Base-by-base conservation (phyloP, 1,140 invertebrate species). In the Cotesia glomerata region DNA sequence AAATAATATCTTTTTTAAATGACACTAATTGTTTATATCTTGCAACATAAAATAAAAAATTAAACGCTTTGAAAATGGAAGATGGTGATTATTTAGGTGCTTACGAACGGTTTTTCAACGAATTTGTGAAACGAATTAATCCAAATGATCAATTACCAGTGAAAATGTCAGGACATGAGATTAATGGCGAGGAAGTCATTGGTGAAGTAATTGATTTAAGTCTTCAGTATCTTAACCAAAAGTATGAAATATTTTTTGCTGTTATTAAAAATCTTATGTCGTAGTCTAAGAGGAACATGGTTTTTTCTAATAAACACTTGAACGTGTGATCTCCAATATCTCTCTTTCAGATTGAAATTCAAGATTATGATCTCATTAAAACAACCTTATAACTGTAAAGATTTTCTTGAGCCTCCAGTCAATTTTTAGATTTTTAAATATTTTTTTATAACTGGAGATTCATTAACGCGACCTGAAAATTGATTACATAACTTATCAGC, bases 131-230 rank as follows among this genome's bases (percentile, higher is more conserved):
- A 61, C 90, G 88, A 65, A 88, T 92, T 8, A 89, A 92, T 76
- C 90, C 90, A 0, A 88, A 91, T 79, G 93, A 94, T 85, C 91
- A 93, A 77, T 84, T 94, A 76, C 93, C 93, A 54, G 90, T 94
- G 11, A 91, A 91, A 81, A 91, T 93, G 62, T 89, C 89, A 39
- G 90, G 89, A 68, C 91, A 92, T 81, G 90, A 91, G 67, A 89
- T 95, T 51, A 89, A 89, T 16, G 89, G 92, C 76, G 81, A 86
- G 11, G 94, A 95, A 85, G 84, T 95, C 58, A 88, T 90, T 76
- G 93, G 93, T 45, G 93, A 94, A 86, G 90, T 94, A 66, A 89
- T 94, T 69, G 91, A 93, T 82, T 94, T 93, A 90, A 90, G 90
- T 54, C 89, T 92, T 59, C 92, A 94, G 81, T 95, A 94, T 86